A percentile compares a stretch with the other conserved stretches of the same genome.
Evolutionary conservation across 2,888 invertebrate genomes (phyloP).

Genomic region (Dicranocentrus wangi): DNA sequence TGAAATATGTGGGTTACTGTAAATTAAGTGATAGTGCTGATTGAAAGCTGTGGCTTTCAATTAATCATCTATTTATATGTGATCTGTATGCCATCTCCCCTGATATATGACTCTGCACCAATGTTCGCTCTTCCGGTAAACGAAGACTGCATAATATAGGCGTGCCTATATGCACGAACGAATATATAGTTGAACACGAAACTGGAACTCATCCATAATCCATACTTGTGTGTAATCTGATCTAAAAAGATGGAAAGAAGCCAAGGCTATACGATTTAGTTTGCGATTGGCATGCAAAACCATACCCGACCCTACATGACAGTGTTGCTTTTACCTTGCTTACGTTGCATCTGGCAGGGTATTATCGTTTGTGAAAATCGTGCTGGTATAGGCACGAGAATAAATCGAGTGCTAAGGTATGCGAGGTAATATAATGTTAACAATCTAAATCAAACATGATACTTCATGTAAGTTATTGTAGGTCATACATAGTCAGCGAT

Average conservation of each 20-base stretch:
- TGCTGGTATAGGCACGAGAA: too few relatives aligned
- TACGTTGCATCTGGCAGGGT: too few relatives aligned
- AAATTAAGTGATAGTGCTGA: not conserved
- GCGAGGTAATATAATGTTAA: too few relatives aligned
- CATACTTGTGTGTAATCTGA: not conserved
- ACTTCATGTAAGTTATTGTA: too few relatives aligned
- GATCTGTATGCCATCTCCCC: not conserved
- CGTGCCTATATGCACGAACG: not conserved
- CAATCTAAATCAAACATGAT: too few relatives aligned
- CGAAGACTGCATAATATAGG: not conserved
- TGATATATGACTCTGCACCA: too few relatives aligned
- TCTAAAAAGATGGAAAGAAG: slow-evolving; percentile 24
- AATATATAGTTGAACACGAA: not conserved
- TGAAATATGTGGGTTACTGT: not conserved
- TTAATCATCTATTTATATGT: not conserved
- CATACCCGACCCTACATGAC: too few relatives aligned
- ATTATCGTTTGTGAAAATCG: too few relatives aligned
- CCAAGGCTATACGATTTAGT: not conserved
- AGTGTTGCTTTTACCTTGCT: too few relatives aligned
- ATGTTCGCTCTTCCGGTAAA: not conserved
- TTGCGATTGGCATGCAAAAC: too few relatives aligned
- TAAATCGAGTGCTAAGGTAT: too few relatives aligned
- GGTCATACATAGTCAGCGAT: too few relatives aligned
- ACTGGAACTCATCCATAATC: slow-evolving; percentile 5
- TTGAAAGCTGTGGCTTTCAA: not conserved